These are phyloP conservation scores for Petrocephalus schoutedeni DNA, from an alignment of 2,797 vertebrate species.

Conservation along the genomic window DNA sequence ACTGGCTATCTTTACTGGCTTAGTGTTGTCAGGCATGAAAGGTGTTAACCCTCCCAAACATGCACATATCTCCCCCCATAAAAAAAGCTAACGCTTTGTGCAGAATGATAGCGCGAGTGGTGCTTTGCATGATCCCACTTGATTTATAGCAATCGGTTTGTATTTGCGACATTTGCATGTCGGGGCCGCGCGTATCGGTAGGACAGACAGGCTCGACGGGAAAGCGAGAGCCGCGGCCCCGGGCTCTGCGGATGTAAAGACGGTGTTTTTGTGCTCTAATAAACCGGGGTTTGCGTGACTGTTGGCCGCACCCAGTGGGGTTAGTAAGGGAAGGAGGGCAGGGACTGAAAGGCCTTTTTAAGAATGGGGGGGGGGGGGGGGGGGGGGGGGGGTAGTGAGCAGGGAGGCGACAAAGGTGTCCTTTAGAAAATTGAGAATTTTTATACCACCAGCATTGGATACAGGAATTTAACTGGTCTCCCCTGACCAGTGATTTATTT, in stretches of 20 bases:
- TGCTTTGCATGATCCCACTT: constrained; percentile 51
- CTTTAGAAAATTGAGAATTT: constrained; percentile 31
- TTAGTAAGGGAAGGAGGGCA: background rate
- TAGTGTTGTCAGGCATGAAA: constrained; percentile 47
- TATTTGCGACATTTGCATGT: background rate
- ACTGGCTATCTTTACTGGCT: constrained; percentile 40
- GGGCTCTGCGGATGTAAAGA: background rate
- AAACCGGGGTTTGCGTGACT: background rate
- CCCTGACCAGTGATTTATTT: background rate
- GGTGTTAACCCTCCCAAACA: constrained; percentile 23
- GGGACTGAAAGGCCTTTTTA: background rate
- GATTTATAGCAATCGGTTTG: constrained; percentile 48
- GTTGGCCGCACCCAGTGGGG: background rate
- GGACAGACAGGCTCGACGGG: background rate
- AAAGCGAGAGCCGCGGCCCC: background rate
- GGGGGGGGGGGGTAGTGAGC: background rate
- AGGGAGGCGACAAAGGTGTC: background rate
- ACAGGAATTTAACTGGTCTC: constrained; percentile 17
- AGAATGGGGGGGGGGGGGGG: background rate
- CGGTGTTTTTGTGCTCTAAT: background rate
- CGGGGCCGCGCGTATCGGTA: background rate
- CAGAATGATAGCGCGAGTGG: constrained; percentile 48
- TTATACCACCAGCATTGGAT: background rate
- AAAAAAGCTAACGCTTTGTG: constrained; percentile 40
- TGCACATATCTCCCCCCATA: constrained; percentile 34